Evolutionary conservation across 1,140 invertebrate genomes (phyloP).

Genomic region (Temnothorax nylanderi): DNA sequence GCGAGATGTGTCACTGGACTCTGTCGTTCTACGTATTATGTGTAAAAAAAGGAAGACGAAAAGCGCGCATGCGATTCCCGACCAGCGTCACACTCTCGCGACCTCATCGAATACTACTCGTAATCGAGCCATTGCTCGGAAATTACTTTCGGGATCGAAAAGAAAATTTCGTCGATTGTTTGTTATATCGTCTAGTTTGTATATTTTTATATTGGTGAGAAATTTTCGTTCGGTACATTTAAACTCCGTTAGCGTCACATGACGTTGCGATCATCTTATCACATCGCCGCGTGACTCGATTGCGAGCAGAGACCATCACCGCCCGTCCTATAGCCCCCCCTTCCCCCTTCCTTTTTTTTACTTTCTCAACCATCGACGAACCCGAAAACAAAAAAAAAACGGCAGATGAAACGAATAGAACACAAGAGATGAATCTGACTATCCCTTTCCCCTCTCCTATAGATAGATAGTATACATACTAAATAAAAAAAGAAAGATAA

Average conservation of each 20-base stretch:
- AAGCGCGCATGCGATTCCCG: constrained; percentile 41
- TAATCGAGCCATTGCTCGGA: constrained; percentile 59
- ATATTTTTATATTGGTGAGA: constrained; percentile 56
- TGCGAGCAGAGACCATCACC: constrained; percentile 59
- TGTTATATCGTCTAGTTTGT: constrained; percentile 27
- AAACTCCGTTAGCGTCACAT: not conserved
- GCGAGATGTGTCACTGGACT: constrained; percentile 55
- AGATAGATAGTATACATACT: constrained; percentile 82
- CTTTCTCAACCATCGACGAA: constrained; percentile 63
- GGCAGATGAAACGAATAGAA: constrained; percentile 68
- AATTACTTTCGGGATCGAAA: constrained; percentile 53
- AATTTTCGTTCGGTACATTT: constrained; percentile 14
- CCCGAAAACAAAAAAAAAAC: constrained; percentile 42
- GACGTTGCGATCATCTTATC: constrained; percentile 16
- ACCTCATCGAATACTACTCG: constrained; percentile 59
- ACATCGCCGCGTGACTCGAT: constrained; percentile 63
- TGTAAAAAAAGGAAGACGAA: constrained; percentile 5
- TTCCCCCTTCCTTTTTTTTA: constrained; percentile 43
- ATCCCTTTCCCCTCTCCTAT: constrained; percentile 66
- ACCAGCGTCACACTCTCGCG: constrained; percentile 43
- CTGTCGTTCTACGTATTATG: constrained; percentile 12
- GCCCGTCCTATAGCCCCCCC: not conserved
- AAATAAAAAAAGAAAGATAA: constrained; percentile 77
- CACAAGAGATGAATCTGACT: constrained; percentile 79
- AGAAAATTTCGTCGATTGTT: constrained; percentile 32